A percentile compares a stretch with the other conserved stretches of the same genome.
Conservation (phyloP, 1,140 invertebrate species). For the Zaprionus vittiger region DNA sequence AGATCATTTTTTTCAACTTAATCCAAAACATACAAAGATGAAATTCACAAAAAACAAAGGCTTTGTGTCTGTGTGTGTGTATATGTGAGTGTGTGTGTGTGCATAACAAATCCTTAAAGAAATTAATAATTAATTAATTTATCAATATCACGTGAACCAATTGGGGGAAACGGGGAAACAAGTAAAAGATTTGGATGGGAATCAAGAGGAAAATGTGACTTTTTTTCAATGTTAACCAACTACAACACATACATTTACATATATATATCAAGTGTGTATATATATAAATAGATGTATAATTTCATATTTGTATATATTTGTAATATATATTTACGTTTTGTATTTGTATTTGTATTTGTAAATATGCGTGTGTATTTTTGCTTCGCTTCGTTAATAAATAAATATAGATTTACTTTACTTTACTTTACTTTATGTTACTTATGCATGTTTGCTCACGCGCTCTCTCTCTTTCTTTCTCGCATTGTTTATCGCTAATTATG, state of each 20-base stretch:
- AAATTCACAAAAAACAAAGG: slow-evolving; percentile 36
- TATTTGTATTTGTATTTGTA: slow-evolving; percentile 46
- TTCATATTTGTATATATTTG: slow-evolving; percentile 71
- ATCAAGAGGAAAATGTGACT: slow-evolving; percentile 38
- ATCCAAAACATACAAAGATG: slow-evolving; percentile 12
- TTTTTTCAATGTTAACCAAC: slow-evolving; percentile 49
- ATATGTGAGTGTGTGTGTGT: neutral
- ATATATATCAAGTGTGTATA: slow-evolving; percentile 57
- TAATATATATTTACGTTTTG: slow-evolving; percentile 55
- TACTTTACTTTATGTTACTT: slow-evolving; percentile 1
- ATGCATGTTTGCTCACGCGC: slow-evolving; percentile 23
- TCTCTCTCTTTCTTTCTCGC: slow-evolving; percentile 15
- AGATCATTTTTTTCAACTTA: slow-evolving; percentile 26
- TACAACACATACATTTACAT: slow-evolving; percentile 55
- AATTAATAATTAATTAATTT: slow-evolving; percentile 27
- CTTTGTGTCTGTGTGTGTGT: slow-evolving; percentile 1
- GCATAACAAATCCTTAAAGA: slow-evolving; percentile 38
- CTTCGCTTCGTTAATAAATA: slow-evolving; percentile 61
- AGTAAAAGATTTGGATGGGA: slow-evolving; percentile 9
- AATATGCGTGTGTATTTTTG: slow-evolving; percentile 59
- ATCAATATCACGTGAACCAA: slow-evolving; percentile 68
- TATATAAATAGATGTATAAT: slow-evolving; percentile 52
- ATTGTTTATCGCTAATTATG: slow-evolving; percentile 9
- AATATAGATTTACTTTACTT: slow-evolving; percentile 60
- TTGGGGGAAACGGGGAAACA: slow-evolving; percentile 23